These are phyloP conservation scores for Dermochelys coriacea DNA, from an alignment of 2,797 vertebrate species.

Conservation along the genomic window DNA sequence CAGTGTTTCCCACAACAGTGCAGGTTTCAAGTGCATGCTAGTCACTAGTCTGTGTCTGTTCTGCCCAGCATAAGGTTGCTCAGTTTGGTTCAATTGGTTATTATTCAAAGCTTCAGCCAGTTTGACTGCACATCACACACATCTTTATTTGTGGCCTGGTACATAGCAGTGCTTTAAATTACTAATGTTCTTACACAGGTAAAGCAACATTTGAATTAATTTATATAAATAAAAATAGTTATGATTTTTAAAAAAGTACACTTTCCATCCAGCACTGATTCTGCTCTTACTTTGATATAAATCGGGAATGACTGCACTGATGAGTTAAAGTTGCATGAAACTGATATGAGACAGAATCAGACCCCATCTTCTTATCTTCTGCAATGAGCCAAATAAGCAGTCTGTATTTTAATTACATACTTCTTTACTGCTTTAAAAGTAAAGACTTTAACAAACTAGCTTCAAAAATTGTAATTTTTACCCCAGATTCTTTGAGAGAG, in stretches of 20 bases:
- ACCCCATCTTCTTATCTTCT: not conserved
- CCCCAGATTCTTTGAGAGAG: not conserved
- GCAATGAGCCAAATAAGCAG: not conserved
- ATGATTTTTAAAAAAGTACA: slow-evolving; percentile 1
- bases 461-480: not conserved
- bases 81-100: not conserved
- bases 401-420: not conserved
- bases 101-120: not conserved
- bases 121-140: not conserved
- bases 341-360: not conserved
- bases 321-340: not conserved
- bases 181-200: not conserved
- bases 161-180: not conserved
- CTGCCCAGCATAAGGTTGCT: not conserved
- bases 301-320: not conserved
- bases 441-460: not conserved
- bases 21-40: not conserved
- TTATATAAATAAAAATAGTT: slow-evolving; percentile 1
- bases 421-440: not conserved
- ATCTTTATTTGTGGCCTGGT: slow-evolving; percentile 20
- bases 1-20: not conserved
- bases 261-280: not conserved
- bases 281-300: not conserved
- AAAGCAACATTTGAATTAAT: slow-evolving; percentile 27
- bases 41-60: not conserved